These are phyloP conservation scores for Galaxea fascicularis DNA, from an alignment of 92 coral and sea anemone genomes.

Conservation along the genomic window DNA sequence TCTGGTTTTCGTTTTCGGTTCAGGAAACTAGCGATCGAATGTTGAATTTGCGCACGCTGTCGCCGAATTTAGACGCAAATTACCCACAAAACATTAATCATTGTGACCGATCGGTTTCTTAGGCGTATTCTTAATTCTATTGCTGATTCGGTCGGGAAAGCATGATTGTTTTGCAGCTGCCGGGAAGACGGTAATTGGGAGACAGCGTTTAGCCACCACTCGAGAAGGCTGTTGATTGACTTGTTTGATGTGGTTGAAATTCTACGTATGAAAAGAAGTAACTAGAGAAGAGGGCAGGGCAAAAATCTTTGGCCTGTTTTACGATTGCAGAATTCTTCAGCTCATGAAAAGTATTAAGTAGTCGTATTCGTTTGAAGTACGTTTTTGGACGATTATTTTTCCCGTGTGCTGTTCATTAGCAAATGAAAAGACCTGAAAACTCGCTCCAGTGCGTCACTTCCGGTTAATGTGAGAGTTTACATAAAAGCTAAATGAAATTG, in stretches of 20 bases:
- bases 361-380: not conserved
- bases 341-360: not conserved
- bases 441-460: conserved; percentile 29
- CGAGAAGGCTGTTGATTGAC: conserved; percentile 28
- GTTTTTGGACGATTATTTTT: not conserved
- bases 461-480: conserved; percentile 10
- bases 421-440: not conserved
- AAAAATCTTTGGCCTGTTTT: conserved; percentile 33
- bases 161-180: no score
- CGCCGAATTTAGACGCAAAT: conserved; percentile 51
- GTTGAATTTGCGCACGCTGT: conserved; percentile 15
- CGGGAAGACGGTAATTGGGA: not conserved
- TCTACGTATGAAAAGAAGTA: conserved; percentile 29
- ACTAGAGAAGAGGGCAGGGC: conserved; percentile 49
- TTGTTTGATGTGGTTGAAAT: conserved; percentile 18
- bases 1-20: not conserved
- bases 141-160: conserved; percentile 2
- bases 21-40: not conserved
- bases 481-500: not conserved
- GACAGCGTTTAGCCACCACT: conserved; percentile 10
- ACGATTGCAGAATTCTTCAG: conserved; percentile 38
- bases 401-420: not conserved
- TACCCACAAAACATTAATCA: conserved; percentile 36
- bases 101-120: not conserved
- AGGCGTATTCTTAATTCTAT: conserved; percentile 3